Conservation (phyloP, 2,797 vertebrate species). For the Pyrocephalus nanus region DNA sequence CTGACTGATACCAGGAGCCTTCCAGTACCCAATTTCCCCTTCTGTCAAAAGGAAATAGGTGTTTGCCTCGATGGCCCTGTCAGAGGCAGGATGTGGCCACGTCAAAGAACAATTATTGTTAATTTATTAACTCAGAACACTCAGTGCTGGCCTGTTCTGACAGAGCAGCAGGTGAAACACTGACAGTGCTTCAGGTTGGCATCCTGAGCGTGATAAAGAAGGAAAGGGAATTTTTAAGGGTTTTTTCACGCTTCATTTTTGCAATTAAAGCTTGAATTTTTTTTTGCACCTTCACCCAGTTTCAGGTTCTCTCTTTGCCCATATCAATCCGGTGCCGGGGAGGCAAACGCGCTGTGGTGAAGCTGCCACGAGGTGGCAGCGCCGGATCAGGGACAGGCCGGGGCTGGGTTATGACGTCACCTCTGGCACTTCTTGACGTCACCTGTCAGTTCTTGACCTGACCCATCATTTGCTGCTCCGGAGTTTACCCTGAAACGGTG, state of each 20-base stretch:
- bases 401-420: background rate
- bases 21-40: background rate
- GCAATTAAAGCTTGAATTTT: fast-evolving
- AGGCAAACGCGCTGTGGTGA: background rate
- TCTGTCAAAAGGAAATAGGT: background rate
- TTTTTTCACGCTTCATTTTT: background rate
- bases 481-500: too few relatives aligned
- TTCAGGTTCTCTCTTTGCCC: background rate
- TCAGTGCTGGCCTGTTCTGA: background rate
- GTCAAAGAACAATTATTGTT: background rate
- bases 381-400: background rate
- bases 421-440: fast-evolving
- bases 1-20: background rate
- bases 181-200: background rate
- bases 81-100: background rate
- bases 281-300: background rate
- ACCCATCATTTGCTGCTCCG: background rate
- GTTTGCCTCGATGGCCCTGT: background rate
- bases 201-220: background rate
- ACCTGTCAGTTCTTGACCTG: fast-evolving
- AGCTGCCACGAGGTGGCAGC: slow-evolving; percentile 49
- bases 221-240: background rate
- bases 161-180: background rate
- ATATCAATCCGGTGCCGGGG: fast-evolving
- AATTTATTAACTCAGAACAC: background rate